phyloP scores from a whole-genome alignment of 2,113 vertebrate species.

The Rhinogobius similis region DNA sequence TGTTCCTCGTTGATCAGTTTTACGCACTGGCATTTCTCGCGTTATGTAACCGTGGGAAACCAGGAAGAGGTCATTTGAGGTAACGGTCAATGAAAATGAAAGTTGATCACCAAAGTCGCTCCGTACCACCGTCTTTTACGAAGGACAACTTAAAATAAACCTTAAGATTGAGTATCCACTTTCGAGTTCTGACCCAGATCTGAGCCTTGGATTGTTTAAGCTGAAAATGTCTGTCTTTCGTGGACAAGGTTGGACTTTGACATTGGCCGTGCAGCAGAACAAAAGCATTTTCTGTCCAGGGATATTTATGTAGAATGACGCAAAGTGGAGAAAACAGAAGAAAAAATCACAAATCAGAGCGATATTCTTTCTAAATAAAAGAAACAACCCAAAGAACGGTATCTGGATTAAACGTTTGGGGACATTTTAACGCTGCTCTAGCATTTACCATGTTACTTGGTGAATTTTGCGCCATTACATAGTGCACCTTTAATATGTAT shows the following conservation, averaged over 20 bases:
- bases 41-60: not conserved
- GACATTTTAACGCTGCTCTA: no score
- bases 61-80: not conserved
- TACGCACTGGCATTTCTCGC: no score
- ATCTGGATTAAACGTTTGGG: no score
- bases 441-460: no score
- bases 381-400: no score
- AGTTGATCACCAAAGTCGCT: not conserved
- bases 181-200: not conserved
- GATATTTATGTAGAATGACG: not conserved
- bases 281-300: not conserved
- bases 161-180: not conserved
- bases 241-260: not conserved
- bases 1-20: no score
- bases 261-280: not conserved
- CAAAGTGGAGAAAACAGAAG: not conserved
- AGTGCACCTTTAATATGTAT: no score
- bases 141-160: conserved; percentile 5
- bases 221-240: not conserved
- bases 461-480: no score
- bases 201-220: not conserved
- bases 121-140: not conserved
- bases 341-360: not conserved
- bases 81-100: not conserved
- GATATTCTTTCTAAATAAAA: no score